Evolutionary conservation across 2,888 invertebrate genomes (phyloP), one percentile per base, ranked within the genome.

Genomic region (Trichacis sp.): DNA sequence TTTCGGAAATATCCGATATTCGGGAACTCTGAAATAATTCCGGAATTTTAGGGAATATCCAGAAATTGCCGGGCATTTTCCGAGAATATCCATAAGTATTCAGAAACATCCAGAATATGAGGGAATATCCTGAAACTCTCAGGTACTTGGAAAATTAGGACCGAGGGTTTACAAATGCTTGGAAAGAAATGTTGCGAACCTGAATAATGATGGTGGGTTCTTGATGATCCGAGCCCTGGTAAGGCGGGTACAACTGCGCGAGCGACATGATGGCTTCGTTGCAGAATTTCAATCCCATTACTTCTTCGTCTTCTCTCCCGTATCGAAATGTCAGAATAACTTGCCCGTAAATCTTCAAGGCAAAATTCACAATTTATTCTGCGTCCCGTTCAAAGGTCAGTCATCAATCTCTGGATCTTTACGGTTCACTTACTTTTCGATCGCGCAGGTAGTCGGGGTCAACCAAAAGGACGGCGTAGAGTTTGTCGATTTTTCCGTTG

Each of bases 211-310:
- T 86, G 55, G 88, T 87, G 0, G 89, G 88, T 73, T 91, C 90
- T 74, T 87, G 85, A 72, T 85, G 81, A 68, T 85, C 78, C 64
- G 82, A 72, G n/a, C 80, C 82, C 63, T 65, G 85, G 43, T 88
- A 82, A 9, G 89, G 88, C 0, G 95, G 95, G 87, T 93, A 94
- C 50, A 96, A 88, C 83, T 95, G 95, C 52, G 93, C 92, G 57
- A 96, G 88, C 78, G 96, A 94, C 91, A 97, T 93, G 80, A 97
- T 93, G 53, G 97, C 94, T 86, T 98, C 98, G 84, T 98, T 98
- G 87, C 97, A 95, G 87, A 98, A 98, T 79, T 97, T 96, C 72
- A 98, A 88, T 0, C 98, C 98, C 91, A 98, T 94, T 18, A 98
- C 98, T 85, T 98, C 98, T 82, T 98, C 94, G 83, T 98, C 98